Evolutionary conservation across 2,888 invertebrate species (phyloP).

Genomic region (Tiliacea aurago): DNA sequence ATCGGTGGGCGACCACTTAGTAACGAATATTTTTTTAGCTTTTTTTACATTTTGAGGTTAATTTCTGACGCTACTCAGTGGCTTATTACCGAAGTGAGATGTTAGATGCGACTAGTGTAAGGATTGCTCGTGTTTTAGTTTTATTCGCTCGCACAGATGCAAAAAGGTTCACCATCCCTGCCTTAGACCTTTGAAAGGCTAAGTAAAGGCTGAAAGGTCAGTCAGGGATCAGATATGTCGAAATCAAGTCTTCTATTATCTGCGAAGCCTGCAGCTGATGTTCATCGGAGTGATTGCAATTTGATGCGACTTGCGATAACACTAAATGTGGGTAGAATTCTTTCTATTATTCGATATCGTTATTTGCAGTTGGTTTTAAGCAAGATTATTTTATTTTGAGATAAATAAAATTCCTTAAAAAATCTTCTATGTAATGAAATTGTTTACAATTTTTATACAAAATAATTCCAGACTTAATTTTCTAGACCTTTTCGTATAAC

Average conservation of each 20-base stretch:
- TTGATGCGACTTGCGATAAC: constrained; percentile 47
- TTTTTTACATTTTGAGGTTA: no score
- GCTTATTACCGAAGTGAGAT: no score
- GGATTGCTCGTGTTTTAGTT: no score
- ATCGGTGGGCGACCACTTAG: no score
- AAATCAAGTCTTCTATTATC: constrained; percentile 37
- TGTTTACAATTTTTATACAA: not conserved
- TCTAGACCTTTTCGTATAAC: not conserved
- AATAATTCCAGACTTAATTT: not conserved
- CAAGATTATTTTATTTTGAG: not conserved
- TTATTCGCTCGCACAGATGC: not conserved
- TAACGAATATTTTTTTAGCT: no score
- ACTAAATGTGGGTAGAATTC: constrained; percentile 11
- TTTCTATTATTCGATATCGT: constrained; percentile 4
- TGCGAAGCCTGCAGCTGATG: constrained; percentile 31
- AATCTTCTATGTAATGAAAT: not conserved
- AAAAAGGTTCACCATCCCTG: not conserved
- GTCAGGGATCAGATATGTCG: constrained; percentile 5
- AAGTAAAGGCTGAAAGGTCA: constrained; percentile 24
- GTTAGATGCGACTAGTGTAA: no score
- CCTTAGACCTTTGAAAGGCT: not conserved
- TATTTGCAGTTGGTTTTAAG: not conserved
- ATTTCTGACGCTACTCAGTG: no score
- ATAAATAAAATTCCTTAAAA: not conserved
- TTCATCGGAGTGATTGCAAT: constrained; percentile 22